A percentile compares a stretch with the other conserved stretches of the same genome.
Conservation (phyloP, 2,113 vertebrate genomes). For the Rynchops niger region DNA sequence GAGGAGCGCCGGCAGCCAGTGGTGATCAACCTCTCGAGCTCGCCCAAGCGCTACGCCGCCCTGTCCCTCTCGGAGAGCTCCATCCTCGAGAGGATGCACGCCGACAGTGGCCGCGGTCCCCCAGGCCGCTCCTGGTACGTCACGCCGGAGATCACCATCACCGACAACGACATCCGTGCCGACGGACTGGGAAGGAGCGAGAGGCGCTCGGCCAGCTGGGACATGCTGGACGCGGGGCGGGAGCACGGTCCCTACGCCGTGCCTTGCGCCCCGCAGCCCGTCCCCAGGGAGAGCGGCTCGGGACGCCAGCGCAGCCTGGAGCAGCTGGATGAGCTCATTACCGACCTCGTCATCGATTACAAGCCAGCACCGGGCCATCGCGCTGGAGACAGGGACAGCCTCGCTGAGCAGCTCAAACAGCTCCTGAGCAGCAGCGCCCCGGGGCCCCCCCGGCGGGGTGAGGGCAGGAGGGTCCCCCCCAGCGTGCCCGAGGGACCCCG, state of each 20-base stretch:
- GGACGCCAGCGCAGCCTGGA: slow-evolving; percentile 92
- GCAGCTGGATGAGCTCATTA: slow-evolving; percentile 92
- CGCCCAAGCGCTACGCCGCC: slow-evolving; percentile 91
- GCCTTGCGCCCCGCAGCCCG: neutral
- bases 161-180: slow-evolving; percentile 89
- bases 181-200: slow-evolving; percentile 74
- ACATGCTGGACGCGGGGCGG: slow-evolving; percentile 65
- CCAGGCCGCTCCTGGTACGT: slow-evolving; percentile 87
- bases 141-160: slow-evolving; percentile 96
- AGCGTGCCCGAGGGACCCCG: slow-evolving; percentile 35
- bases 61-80: slow-evolving; percentile 93
- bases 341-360: slow-evolving; percentile 93
- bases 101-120: slow-evolving; percentile 70
- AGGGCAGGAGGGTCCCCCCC: slow-evolving; percentile 26
- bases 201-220: slow-evolving; percentile 82
- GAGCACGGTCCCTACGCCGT: neutral
- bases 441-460: slow-evolving; percentile 63
- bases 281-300: slow-evolving; percentile 67
- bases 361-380: slow-evolving; percentile 78
- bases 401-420: slow-evolving; percentile 85
- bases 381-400: slow-evolving; percentile 69
- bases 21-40: slow-evolving; percentile 94
- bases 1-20: slow-evolving; percentile 85
- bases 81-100: slow-evolving; percentile 82
- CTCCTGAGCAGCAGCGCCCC: slow-evolving; percentile 77